These are phyloP conservation scores for Amaurobius ferox DNA, from an alignment of 2,888 invertebrate species.

Conservation along the genomic window DNA sequence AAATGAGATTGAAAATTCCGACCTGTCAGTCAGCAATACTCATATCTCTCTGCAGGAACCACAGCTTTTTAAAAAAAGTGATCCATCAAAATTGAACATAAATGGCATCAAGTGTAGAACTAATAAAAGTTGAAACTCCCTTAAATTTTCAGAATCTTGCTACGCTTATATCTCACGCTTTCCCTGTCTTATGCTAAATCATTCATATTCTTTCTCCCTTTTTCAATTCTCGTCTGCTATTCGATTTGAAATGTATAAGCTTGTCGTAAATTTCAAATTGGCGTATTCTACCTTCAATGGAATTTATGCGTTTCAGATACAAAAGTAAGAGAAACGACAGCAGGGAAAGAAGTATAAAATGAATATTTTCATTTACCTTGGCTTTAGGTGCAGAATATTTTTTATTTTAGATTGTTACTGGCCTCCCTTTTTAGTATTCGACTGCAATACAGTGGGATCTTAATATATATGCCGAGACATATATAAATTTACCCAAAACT, in stretches of 20 bases:
- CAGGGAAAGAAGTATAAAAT: slow-evolving; percentile 31
- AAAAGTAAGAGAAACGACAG: slow-evolving; percentile 13
- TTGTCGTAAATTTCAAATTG: slow-evolving; percentile 59
- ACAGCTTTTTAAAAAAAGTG: no score
- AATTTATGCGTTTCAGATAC: slow-evolving; percentile 57
- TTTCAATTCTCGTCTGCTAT: slow-evolving; percentile 24
- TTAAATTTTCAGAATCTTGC: slow-evolving; percentile 35
- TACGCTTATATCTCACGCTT: background rate
- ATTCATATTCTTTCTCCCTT: background rate
- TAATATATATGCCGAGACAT: slow-evolving; percentile 10
- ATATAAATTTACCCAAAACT: background rate
- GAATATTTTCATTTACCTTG: slow-evolving; percentile 10
- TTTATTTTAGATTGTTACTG: slow-evolving; percentile 1
- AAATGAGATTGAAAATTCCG: no score
- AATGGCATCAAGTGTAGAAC: slow-evolving; percentile 27
- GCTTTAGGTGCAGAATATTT: slow-evolving; percentile 27
- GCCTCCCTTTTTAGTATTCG: slow-evolving; percentile 26
- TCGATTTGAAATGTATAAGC: slow-evolving; percentile 53
- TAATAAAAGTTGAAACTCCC: slow-evolving; percentile 51
- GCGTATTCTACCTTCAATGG: slow-evolving; percentile 49
- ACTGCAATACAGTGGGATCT: background rate
- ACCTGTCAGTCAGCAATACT: no score
- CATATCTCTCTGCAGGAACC: no score
- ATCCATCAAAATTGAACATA: slow-evolving; percentile 5
- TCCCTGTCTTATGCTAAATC: background rate